phyloP scores from a whole-genome alignment of 2,888 invertebrate genomes.

The Nysson spinosus region DNA sequence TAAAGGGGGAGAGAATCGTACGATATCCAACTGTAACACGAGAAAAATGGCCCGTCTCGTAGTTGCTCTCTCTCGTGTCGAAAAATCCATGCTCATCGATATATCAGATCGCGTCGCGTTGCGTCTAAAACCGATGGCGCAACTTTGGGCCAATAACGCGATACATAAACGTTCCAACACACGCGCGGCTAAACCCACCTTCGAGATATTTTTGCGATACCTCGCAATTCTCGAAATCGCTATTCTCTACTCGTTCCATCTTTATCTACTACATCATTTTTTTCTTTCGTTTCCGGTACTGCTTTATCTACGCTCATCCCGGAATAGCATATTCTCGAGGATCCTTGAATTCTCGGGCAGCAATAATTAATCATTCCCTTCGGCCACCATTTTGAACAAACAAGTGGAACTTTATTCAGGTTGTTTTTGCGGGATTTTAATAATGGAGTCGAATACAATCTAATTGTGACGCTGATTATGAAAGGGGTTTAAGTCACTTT shows the following conservation, averaged over 20 bases:
- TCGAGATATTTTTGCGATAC: constrained; percentile 47
- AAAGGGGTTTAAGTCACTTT: too few relatives aligned
- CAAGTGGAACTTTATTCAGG: too few relatives aligned
- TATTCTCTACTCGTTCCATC: not conserved
- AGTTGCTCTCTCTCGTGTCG: constrained; percentile 57
- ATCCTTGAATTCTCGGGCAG: too few relatives aligned
- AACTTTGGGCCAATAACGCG: constrained; percentile 70
- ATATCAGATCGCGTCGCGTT: constrained; percentile 68
- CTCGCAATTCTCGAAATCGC: constrained; percentile 12
- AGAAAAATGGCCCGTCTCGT: constrained; percentile 69
- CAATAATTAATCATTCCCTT: too few relatives aligned
- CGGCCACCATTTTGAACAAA: too few relatives aligned
- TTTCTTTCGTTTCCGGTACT: not conserved
- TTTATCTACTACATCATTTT: not conserved
- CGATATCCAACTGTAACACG: constrained; percentile 61
- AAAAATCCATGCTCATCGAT: constrained; percentile 60
- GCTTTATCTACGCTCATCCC: too few relatives aligned
- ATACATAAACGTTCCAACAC: constrained; percentile 56
- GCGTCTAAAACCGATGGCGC: constrained; percentile 66
- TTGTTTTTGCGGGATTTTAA: too few relatives aligned
- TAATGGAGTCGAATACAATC: too few relatives aligned
- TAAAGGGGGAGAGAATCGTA: constrained; percentile 8
- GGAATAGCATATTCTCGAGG: too few relatives aligned
- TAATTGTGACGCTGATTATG: too few relatives aligned
- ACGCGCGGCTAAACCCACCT: constrained; percentile 28